Evolutionary conservation across 2,113 vertebrate species (phyloP), one percentile per base, ranked within the genome.

Genomic region (Ceuthmochares aereus): DNA sequence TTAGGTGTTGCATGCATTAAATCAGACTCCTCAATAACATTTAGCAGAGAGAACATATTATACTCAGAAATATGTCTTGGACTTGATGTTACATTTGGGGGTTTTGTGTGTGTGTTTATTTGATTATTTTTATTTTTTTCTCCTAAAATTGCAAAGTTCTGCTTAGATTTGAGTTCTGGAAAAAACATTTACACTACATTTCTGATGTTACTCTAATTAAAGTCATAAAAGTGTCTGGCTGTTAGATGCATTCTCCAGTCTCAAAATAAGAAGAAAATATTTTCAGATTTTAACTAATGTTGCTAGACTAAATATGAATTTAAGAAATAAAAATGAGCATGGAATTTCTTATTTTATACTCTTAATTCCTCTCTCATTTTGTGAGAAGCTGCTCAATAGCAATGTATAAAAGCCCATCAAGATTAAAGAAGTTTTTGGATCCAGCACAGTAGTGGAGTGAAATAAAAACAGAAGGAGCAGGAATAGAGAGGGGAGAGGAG

Each of bases 311-410:
- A 91, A 37, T 23, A n/a, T 16, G 4, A 91, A 3, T 8, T 73
- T 59, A 76, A 69, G 29, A 60, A 80, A 32, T 58, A 63, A 30
- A 11, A 51, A 49, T 37, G 17, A 69, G 3, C 7, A 42, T 32
- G 30, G 1, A 27, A 34, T 43, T 73, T 8, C 12, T 81, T 74
- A 75, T 52, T 66, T 73, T 49, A 16, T 60, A 11, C 4, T 64
- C 23, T 30, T 36, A 67, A 14, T 45, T 81, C 66, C 14, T 58
- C 36, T 29, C 7, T 60, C 22, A 11, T 67, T 83, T 32, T 25
- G 13, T 29, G 7, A 80, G 47, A 78, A 72, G 47, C 22, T 0
- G 1, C n/a, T 73, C 1, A 1, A 2, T 63, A 59, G 12, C 55
- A 72, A 75, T 0, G 0, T 26, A 11, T 8, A 58, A 81, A 69